Base-by-base conservation (phyloP, 2,888 invertebrate species). In the Argyresthia albistria region DNA sequence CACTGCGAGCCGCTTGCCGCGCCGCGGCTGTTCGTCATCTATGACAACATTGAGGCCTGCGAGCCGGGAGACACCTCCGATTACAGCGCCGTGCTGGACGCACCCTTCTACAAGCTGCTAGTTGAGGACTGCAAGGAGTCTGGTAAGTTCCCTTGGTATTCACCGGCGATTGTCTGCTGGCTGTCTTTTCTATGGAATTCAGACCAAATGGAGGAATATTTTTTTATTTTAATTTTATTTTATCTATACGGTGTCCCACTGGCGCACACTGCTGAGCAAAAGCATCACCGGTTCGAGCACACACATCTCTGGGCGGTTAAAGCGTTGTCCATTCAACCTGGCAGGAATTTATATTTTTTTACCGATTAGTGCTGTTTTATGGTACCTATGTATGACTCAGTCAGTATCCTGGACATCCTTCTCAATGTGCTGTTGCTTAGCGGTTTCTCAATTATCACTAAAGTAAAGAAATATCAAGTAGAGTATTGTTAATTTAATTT, bases 31-130 rank as follows among this genome's bases (percentile, higher is more conserved):
- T 93, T 89, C 63, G 88, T 93, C 35, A 89, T 93, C 8, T 92
- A 93, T 60, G 92, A 94, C 61, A 93, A 93, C 55, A 89, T 95
- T 37, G 93, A 93, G 63, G 91, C 94, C 9, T 88, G 90, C 43
- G 90, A 92, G 52, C 88, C 91, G 0, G 88, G 89, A 43, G 91
- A 92, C 59, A 88, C 88, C 0, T 81, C 89, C 8, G 89, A 89
- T 58, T 91, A 90, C 59, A 90, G 90, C 60, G 88, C 84, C 8
- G 83, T 90, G 51, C 83, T 89, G 11, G 90, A 91, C 59, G 89
- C 89, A 16, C 89, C 91, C 0, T 89, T 89, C 51, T 92, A 93
- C 66, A 91, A 90, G 64, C 88, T 92, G 52, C 79, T 89, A 14
- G 83, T 91, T 55, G 90, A 91, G 70, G 80, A 86, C 59, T 77